Evolutionary conservation across 2,113 vertebrate genomes (phyloP).

Genomic region (Coryphaenoides rupestris): DNA sequence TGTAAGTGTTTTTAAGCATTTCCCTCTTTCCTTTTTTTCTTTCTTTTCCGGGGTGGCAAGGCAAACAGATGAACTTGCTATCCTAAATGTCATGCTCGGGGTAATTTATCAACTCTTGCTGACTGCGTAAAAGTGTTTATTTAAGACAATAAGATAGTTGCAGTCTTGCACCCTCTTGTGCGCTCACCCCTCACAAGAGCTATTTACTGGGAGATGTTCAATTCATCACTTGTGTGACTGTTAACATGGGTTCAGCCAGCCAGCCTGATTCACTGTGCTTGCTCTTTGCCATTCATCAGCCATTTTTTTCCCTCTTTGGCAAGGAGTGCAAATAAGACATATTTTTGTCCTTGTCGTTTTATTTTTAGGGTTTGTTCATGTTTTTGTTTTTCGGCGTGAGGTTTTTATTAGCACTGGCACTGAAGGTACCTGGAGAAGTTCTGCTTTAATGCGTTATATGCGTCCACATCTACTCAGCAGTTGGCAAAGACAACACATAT

Average conservation of each 20-base stretch:
- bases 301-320: too few species aligned
- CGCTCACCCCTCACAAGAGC: conserved; percentile 14
- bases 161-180: conserved; percentile 9
- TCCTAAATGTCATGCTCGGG: neutral
- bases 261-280: too few species aligned
- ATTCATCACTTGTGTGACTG: conserved; percentile 13
- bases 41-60: neutral
- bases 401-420: too few species aligned
- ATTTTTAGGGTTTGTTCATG: too few species aligned
- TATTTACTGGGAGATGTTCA: conserved; percentile 21
- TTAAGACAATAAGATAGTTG: neutral
- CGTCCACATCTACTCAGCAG: conserved; percentile 9
- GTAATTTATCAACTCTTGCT: neutral
- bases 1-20: neutral
- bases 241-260: neutral
- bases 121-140: neutral
- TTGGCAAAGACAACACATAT: conserved; percentile 57
- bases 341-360: too few species aligned
- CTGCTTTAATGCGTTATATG: too few species aligned
- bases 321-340: too few species aligned
- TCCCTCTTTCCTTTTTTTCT: neutral
- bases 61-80: neutral
- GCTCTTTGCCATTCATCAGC: too few species aligned
- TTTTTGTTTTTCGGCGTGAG: too few species aligned
- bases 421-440: neutral